A percentile compares a stretch with the other conserved stretches of the same genome.
phyloP scores from a whole-genome alignment of 2,888 invertebrate genomes.

The Athetis lepigone region DNA sequence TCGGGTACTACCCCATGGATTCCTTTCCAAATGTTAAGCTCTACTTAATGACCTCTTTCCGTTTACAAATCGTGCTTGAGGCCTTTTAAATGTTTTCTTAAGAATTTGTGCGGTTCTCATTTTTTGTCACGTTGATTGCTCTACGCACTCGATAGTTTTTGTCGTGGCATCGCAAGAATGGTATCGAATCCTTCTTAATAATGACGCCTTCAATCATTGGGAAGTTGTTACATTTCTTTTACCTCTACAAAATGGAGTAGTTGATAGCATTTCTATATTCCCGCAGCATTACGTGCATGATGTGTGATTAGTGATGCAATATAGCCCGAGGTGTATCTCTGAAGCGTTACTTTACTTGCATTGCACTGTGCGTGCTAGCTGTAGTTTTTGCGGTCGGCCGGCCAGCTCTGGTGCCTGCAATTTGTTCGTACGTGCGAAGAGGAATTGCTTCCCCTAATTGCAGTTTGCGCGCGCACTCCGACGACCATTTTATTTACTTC shows the following conservation, averaged over 20 bases:
- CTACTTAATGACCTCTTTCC: constrained; percentile 78
- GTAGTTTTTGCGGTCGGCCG: constrained; percentile 58
- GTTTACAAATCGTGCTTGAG: constrained; percentile 59
- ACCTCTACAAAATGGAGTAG: constrained; percentile 35
- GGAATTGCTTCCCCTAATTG: constrained; percentile 85
- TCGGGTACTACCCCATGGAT: constrained; percentile 71
- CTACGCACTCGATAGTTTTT: constrained; percentile 40
- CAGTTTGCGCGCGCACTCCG: constrained; percentile 66
- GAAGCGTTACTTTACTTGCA: constrained; percentile 49
- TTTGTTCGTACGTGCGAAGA: constrained; percentile 88
- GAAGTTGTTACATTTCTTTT: constrained; percentile 51
- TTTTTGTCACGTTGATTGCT: constrained; percentile 41
- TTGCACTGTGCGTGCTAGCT: constrained; percentile 59
- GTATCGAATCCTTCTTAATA: constrained; percentile 37
- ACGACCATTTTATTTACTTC: constrained; percentile 74
- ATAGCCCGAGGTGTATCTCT: constrained; percentile 42
- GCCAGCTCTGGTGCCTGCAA: constrained; percentile 78
- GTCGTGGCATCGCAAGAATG: constrained; percentile 21
- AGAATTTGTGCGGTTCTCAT: constrained; percentile 45
- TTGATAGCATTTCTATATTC: constrained; percentile 51
- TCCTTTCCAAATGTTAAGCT: constrained; percentile 73
- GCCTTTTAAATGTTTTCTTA: constrained; percentile 54
- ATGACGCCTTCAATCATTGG: constrained; percentile 36
- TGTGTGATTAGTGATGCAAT: constrained; percentile 50
- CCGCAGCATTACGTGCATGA: constrained; percentile 30